Evolutionary conservation across 2,888 invertebrate species (phyloP).

Genomic region (Galeruca laticollis): DNA sequence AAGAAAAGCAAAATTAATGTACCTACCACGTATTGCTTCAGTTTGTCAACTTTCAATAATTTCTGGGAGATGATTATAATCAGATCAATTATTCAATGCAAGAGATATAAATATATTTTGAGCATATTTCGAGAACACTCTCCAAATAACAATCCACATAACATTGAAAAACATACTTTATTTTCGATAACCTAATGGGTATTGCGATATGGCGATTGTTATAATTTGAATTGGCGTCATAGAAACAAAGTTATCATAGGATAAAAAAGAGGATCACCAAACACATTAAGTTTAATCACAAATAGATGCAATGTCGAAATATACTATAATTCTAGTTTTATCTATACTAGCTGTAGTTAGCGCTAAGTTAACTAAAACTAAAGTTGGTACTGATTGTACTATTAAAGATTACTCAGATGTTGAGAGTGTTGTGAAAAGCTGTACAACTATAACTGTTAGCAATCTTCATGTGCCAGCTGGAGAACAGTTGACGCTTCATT

Average conservation of each 20-base stretch:
- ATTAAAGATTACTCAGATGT: conserved; percentile 22
- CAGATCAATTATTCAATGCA: too few relatives aligned
- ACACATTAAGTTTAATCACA: too few relatives aligned
- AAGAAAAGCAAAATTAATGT: too few relatives aligned
- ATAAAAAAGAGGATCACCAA: too few relatives aligned
- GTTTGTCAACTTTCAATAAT: too few relatives aligned
- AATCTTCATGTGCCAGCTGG: conserved; percentile 37
- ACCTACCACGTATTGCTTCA: too few relatives aligned
- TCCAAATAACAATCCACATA: neutral
- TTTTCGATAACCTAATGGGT: neutral
- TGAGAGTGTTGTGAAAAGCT: conserved; percentile 20
- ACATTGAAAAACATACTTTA: neutral
- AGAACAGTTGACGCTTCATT: conserved; percentile 19
- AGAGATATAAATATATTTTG: too few relatives aligned
- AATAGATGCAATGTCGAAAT: neutral
- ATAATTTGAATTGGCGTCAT: too few relatives aligned
- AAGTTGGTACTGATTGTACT: conserved; percentile 13
- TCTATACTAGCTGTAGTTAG: neutral
- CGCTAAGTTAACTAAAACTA: neutral
- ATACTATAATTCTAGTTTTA: neutral
- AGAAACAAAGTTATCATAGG: too few relatives aligned
- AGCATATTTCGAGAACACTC: neutral
- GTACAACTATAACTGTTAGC: conserved; percentile 20
- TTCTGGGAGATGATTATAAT: too few relatives aligned
- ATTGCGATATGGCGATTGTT: neutral